These are phyloP conservation scores for Zelostemma sp. DNA, from an alignment of 1,140 invertebrate genomes.

Conservation along the genomic window DNA sequence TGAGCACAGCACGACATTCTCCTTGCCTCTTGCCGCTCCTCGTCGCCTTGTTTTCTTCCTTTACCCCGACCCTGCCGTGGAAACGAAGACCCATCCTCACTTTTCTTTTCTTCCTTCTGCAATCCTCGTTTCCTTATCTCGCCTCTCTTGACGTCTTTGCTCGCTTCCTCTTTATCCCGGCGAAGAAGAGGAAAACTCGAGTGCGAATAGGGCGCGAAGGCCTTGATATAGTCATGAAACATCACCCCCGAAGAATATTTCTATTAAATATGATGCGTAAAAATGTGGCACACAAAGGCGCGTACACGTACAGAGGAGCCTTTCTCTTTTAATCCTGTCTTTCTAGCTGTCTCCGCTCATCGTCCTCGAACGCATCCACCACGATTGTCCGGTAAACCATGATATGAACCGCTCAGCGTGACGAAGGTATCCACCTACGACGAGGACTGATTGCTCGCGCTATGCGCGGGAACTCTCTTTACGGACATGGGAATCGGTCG, in stretches of 20 bases:
- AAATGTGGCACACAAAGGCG: background rate
- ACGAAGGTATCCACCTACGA: slow-evolving; percentile 62
- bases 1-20: slow-evolving; percentile 68
- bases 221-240: too few species aligned
- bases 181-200: too few species aligned
- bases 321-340: slow-evolving; percentile 29
- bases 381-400: slow-evolving; percentile 60
- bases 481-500: slow-evolving; percentile 56
- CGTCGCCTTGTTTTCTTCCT: slow-evolving; percentile 53
- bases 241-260: too few species aligned
- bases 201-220: too few species aligned
- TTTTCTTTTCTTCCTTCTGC: slow-evolving; percentile 32
- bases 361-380: slow-evolving; percentile 55
- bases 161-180: too few species aligned
- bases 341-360: slow-evolving; percentile 31
- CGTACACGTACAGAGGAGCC: background rate
- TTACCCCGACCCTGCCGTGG: slow-evolving; percentile 52
- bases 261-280: too few species aligned
- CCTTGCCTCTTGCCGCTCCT: slow-evolving; percentile 57
- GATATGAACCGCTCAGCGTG: slow-evolving; percentile 58
- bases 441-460: slow-evolving; percentile 49
- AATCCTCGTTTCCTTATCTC: slow-evolving; percentile 11
- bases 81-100: slow-evolving; percentile 47
- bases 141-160: too few species aligned
- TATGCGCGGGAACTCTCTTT: slow-evolving; percentile 46